Conservation (phyloP, 2,113 vertebrate species). For the Anseranas semipalmata region DNA sequence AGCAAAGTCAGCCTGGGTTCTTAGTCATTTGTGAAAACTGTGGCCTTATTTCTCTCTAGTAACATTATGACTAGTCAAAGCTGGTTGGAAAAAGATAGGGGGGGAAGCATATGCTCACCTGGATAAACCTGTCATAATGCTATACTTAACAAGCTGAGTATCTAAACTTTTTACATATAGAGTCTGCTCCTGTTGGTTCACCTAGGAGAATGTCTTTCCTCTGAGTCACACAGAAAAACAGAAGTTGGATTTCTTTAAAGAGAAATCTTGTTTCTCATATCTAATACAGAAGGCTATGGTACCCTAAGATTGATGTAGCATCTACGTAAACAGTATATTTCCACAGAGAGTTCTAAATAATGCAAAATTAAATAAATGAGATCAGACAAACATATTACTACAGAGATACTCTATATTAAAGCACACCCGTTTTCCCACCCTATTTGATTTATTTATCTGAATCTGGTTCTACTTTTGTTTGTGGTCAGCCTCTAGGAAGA, state of each 20-base stretch:
- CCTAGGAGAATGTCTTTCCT: background rate
- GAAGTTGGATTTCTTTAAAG: background rate
- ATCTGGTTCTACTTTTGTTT: slow-evolving; percentile 72
- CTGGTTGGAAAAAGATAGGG: background rate
- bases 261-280: slow-evolving; percentile 8
- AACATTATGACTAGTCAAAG: background rate
- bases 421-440: slow-evolving; percentile 34
- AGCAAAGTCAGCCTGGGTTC: background rate
- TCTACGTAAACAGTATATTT: slow-evolving; percentile 37
- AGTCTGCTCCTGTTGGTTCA: background rate
- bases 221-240: background rate
- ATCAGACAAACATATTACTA: background rate
- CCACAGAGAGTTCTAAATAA: slow-evolving; percentile 25
- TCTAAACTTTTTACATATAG: background rate
- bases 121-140: background rate
- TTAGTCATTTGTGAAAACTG: background rate
- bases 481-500: slow-evolving; percentile 31
- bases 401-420: background rate
- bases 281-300: background rate
- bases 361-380: slow-evolving; percentile 39
- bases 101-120: background rate
- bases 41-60: background rate
- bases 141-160: background rate
- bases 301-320: background rate
- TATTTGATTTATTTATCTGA: slow-evolving; percentile 41